A percentile compares a stretch with the other conserved stretches of the same genome.
phyloP scores from a whole-genome alignment of 2,113 vertebrate species.

The Rissa tridactyla region DNA sequence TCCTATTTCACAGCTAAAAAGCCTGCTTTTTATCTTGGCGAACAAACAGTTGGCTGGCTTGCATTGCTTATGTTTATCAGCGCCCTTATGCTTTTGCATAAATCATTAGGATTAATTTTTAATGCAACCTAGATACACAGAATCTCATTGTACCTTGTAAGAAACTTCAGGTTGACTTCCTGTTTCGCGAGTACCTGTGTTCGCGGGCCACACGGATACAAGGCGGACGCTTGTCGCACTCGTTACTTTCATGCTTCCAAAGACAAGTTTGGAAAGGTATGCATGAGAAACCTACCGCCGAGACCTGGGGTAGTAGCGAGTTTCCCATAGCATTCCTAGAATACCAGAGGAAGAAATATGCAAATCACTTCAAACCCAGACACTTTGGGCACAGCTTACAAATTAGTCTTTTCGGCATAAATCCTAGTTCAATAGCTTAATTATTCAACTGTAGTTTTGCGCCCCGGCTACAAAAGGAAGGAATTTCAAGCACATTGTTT shows the following conservation, averaged over 20 bases:
- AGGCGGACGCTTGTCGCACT: background rate
- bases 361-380: constrained; percentile 66
- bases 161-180: background rate
- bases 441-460: constrained; percentile 70
- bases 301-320: constrained; percentile 31
- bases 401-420: constrained; percentile 68
- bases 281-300: constrained; percentile 54
- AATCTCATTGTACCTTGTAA: background rate
- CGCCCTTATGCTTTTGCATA: constrained; percentile 23
- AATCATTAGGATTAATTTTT: constrained; percentile 36
- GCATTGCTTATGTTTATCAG: constrained; percentile 6
- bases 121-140: constrained; percentile 16
- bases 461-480: constrained; percentile 61
- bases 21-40: background rate
- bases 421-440: constrained; percentile 67
- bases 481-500: constrained; percentile 67
- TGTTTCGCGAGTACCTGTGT: background rate
- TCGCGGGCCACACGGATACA: background rate
- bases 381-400: constrained; percentile 62
- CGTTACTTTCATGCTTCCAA: background rate
- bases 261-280: constrained; percentile 43
- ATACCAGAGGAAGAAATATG: constrained; percentile 61
- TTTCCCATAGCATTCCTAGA: constrained; percentile 66
- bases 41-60: background rate
- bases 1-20: background rate